Percentiles rank a stretch among this genome's conserved stretches.
phyloP scores from a whole-genome alignment of 1,140 invertebrate species.

The Aleiodes sp. region DNA sequence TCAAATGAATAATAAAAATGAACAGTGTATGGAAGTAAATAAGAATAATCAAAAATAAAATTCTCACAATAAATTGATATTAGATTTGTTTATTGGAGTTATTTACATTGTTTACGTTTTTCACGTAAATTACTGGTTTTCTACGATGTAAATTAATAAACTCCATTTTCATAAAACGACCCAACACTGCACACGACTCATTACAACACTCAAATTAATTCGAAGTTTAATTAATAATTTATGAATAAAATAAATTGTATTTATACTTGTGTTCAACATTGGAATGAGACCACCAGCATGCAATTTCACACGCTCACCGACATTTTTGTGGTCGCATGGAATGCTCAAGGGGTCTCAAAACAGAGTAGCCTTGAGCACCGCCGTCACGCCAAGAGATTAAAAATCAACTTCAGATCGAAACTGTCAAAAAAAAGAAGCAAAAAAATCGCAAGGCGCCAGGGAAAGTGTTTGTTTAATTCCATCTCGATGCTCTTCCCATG shows the following conservation, averaged over 20 bases:
- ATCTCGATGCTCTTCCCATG: constrained; percentile 21
- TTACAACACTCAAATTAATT: no score
- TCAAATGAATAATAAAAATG: no score
- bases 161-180: no score
- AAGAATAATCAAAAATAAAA: no score
- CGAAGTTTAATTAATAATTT: neutral
- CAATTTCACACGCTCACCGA: constrained; percentile 45
- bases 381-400: constrained; percentile 35
- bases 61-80: no score
- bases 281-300: neutral
- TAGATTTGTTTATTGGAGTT: no score
- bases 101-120: no score
- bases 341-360: constrained; percentile 35
- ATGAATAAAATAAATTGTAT: constrained; percentile 3
- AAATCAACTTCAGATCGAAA: constrained; percentile 27
- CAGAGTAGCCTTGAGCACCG: neutral
- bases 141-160: no score
- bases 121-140: no score
- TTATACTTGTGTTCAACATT: neutral
- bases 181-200: no score
- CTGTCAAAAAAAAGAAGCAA: neutral
- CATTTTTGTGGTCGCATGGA: constrained; percentile 48
- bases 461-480: constrained; percentile 46
- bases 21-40: no score
- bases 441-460: constrained; percentile 31